Base-by-base conservation (phyloP, 64 coral and sea anemone species). In the Porites australiensis region DNA sequence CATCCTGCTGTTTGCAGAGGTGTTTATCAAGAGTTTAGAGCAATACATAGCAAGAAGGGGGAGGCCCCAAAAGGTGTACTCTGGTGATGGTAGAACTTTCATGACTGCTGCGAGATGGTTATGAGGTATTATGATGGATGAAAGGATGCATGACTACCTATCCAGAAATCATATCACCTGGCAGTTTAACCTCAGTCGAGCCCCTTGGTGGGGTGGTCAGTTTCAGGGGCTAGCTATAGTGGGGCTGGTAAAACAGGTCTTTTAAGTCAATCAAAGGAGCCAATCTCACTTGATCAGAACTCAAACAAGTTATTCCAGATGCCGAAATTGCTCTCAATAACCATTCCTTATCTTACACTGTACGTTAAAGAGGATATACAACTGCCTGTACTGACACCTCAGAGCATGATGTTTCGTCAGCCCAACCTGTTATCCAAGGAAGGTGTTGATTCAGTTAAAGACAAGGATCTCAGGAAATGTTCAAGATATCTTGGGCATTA, bases 1-100 rank as follows among this genome's bases (percentile, higher is more conserved):
- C 65, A 91, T 95, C 23, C 62, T 95, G 75, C 52, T 95, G 19
- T 87, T 87, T 47, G 69, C 65, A 3, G 64, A 86, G 14, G 80
- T 88, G 62, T 83, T 90, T 51, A 77, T 80, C 3, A 49, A 15
- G 8, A 75, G 70, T 9, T 77, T 95, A 0, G 84, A 85, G 50
- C 44, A 15, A 3, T 72, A 90, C 22, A 90, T 86, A 4, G 79
- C 87, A 12, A 74, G 91, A 88, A 50, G 55, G 15, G 54, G 50
- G 6, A 52, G 85, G 11, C 64, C 66, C 6, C 52, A 59, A 3
- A 76, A 89, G 15, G 49, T 77, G 59, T 66, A 66, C 27, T 37
- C 1, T 37, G 27, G 27, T 37, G 27, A 37, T 37, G 27, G 27
- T 37, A 37, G 27, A 37, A 37, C 0, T 37, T 37, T 37, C 27